These are phyloP conservation scores for Eurosta solidaginis DNA, from an alignment of 1,140 invertebrate species.

Conservation along the genomic window DNA sequence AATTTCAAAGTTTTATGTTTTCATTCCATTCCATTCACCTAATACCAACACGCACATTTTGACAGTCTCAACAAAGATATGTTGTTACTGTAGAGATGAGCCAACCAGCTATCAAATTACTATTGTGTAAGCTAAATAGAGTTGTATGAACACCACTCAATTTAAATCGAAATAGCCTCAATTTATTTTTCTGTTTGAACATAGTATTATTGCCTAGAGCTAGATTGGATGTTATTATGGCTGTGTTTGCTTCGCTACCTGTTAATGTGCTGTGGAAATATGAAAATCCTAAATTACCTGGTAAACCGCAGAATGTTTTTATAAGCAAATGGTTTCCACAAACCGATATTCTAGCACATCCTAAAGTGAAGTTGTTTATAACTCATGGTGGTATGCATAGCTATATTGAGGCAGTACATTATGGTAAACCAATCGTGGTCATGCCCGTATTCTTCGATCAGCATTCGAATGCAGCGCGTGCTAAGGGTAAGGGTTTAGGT, in stretches of 20 bases:
- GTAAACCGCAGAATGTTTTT: constrained; percentile 67
- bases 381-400: constrained; percentile 75
- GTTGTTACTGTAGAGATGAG: too few species aligned
- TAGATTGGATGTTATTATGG: constrained; percentile 61
- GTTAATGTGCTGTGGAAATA: constrained; percentile 67
- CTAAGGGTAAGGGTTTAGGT: constrained; percentile 61
- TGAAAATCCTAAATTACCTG: constrained; percentile 62
- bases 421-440: constrained; percentile 72
- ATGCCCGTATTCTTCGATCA: constrained; percentile 74
- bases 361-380: constrained; percentile 71
- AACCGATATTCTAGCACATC: constrained; percentile 71
- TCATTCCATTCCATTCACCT: too few species aligned
- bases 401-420: constrained; percentile 72
- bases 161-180: too few species aligned
- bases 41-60: too few species aligned
- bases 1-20: too few species aligned
- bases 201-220: constrained; percentile 61
- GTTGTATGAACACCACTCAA: too few species aligned
- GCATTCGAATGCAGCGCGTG: constrained; percentile 62
- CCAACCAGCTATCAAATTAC: too few species aligned
- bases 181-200: too few species aligned
- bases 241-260: constrained; percentile 61
- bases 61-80: too few species aligned
- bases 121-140: too few species aligned
- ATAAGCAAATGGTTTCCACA: constrained; percentile 73